Base-by-base conservation (phyloP, 1,140 invertebrate species). In the Drosophila serrata region DNA sequence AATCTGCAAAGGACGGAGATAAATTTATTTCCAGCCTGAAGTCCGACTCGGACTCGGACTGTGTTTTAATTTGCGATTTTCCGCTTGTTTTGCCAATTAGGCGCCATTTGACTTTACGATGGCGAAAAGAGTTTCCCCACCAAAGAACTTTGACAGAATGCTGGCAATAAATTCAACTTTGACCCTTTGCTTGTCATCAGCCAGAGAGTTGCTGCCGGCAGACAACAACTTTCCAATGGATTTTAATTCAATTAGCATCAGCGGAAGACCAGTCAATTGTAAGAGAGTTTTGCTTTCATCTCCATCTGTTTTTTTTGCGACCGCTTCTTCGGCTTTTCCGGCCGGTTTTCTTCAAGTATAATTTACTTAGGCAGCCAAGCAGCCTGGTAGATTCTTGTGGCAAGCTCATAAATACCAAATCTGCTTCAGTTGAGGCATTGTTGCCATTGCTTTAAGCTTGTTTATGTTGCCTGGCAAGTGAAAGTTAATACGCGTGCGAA, bases 31-130 rank as follows among this genome's bases (percentile, higher is more conserved):
- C 37, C 49, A 48, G 35, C 45, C 61, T 40, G 12, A 12, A 53
- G 29, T 53, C 24, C 24, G 37, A 58, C 62, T 77, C 31, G 55
- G 45, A 46, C 39, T 61, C 43, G 68, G 75, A 79, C 79, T 88
- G 63, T 48, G 56, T 67, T 86, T 82, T 79, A 88, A 88, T 81
- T 88, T 84, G 80, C 80, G 81, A 88, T 88, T 88, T 90, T 88
- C 80, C 68, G 85, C 85, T 78, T 90, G 84, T 90, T 88, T 90
- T 88, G 69, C 81, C 85, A 90, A 90, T 88, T 88, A 90, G 81
- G 68, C 85, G 85, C 81, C 86, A 90, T 84, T 88, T 85, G 85
- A 90, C 85, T 84, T 82, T 81, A 64, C 79, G 51, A 81, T 75
- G 64, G 72, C 58, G 17, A 24, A 59, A 48, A 65, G 37, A 55